phyloP scores from a whole-genome alignment of 1,140 invertebrate genomes.

The Drosophila subobscura region DNA sequence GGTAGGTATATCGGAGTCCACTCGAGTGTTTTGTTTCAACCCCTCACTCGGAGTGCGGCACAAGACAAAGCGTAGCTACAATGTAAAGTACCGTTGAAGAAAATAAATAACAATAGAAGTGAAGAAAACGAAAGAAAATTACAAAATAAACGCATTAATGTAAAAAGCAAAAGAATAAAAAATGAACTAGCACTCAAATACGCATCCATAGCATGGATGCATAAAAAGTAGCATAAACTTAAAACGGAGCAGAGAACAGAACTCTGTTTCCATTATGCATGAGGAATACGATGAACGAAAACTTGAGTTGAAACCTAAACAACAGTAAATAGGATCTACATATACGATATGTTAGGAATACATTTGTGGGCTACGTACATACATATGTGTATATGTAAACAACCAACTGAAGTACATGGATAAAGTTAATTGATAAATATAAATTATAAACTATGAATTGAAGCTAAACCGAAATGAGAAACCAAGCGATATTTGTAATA shows the following conservation, averaged over 20 bases:
- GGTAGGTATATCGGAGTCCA: constrained; percentile 45
- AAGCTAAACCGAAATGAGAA: constrained; percentile 29
- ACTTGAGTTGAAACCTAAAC: constrained; percentile 41
- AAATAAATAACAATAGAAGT: constrained; percentile 36
- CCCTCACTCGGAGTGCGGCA: constrained; percentile 47
- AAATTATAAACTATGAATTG: constrained; percentile 23
- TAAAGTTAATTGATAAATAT: constrained; percentile 43
- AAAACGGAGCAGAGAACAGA: constrained; percentile 20
- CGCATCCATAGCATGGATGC: constrained; percentile 46
- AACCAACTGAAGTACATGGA: constrained; percentile 53
- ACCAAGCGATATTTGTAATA: constrained; percentile 64
- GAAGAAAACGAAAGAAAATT: constrained; percentile 40
- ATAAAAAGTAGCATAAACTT: constrained; percentile 34
- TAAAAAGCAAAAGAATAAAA: constrained; percentile 38
- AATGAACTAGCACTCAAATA: constrained; percentile 50
- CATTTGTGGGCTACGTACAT: constrained; percentile 42
- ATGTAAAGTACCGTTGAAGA: constrained; percentile 76
- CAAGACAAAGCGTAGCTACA: constrained; percentile 73
- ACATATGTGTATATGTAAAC: constrained; percentile 15
- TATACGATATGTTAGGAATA: constrained; percentile 55
- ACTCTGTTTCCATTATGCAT: constrained; percentile 57
- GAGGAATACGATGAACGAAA: constrained; percentile 59
- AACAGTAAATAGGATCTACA: constrained; percentile 41
- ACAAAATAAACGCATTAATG: constrained; percentile 61
- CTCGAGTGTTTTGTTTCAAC: constrained; percentile 44